Evolutionary conservation across 2,888 invertebrate genomes (phyloP).

Genomic region (Phoenoteleia sp.): DNA sequence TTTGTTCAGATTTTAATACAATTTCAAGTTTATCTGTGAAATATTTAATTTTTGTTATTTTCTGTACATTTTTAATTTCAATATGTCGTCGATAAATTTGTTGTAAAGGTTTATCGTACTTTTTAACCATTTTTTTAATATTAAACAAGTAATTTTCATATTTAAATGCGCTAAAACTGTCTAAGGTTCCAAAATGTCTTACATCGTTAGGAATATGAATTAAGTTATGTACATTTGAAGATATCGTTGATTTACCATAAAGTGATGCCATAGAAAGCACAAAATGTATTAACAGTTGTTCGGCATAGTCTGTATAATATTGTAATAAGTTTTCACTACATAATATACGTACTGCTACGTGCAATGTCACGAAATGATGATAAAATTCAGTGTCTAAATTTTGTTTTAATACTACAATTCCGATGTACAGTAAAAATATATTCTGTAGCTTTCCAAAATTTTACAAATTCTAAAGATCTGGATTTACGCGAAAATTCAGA

Average conservation of each 20-base stretch:
- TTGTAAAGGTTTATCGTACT: conserved; percentile 22
- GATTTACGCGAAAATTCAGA: conserved; percentile 28
- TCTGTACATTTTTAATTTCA: neutral
- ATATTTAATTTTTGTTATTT: neutral
- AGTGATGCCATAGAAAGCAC: neutral
- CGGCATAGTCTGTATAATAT: conserved; percentile 5
- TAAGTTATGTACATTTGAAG: conserved; percentile 14
- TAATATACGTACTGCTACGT: conserved; percentile 20
- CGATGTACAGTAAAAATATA: conserved; percentile 15
- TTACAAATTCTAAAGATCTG: conserved; percentile 8
- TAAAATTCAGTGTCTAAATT: neutral
- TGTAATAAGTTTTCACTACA: neutral
- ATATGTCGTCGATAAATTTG: conserved; percentile 19
- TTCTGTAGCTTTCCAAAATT: conserved; percentile 45
- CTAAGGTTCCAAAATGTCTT: neutral
- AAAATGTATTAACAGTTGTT: conserved; percentile 24
- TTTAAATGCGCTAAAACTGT: conserved; percentile 26
- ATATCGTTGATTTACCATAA: conserved; percentile 2
- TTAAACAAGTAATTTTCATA: conserved; percentile 25
- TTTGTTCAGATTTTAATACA: neutral
- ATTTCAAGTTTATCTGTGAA: neutral
- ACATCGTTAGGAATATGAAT: conserved; percentile 23
- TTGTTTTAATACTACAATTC: conserved; percentile 8
- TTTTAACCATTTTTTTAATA: conserved; percentile 22
- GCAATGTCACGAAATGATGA: conserved; percentile 21